Base-by-base conservation (phyloP, 2,113 vertebrate genomes). In the Coracopsis vasa region DNA sequence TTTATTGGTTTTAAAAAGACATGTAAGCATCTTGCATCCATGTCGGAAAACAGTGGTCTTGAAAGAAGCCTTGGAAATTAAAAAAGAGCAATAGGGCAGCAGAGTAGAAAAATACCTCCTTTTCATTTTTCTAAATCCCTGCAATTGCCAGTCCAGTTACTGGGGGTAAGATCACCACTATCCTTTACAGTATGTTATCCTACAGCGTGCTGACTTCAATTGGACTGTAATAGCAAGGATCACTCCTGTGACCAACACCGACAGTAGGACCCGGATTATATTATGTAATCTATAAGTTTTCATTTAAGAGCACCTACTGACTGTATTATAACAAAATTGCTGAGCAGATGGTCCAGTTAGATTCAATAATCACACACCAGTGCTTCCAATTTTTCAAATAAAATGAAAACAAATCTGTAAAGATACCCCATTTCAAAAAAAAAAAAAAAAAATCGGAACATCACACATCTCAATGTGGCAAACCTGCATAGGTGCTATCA, bases 321-420 rank as follows among this genome's bases (percentile, higher is more conserved):
- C 25, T 48, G 31, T n/a, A 87, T 87, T 87, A 73, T 69, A 79
- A 19, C 47, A 61, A 69, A 94, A 91, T n/a, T 91, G 48, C 48
- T 48, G 62, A 79, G 69, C 78, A 95, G 91, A 69, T 91, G 77
- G 51, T 95, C 66, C 48, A 92, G 78, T 48, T 73, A 85, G 89
- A 92, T 64, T 79, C 77, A 87, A 91, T 79, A 95, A 91, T 44
- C 73, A 85, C 1, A 10, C 70, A 39, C 41, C n/a, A 75, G 56
- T 81, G 73, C 51, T 72, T 85, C 29, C 80, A 91, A 56, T 64
- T 67, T 21, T 29, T 81, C 0, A 17, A 72, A 80, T 60, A 62
- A 90, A 90, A 51, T 2, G 1, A 62, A 75, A 58, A 70, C 23
- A 16, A 7, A 45, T 35, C 45, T 61, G 35, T 31, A 71, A 88